Base-by-base conservation (phyloP, 2,113 vertebrate genomes). In the Siniperca knerii region DNA sequence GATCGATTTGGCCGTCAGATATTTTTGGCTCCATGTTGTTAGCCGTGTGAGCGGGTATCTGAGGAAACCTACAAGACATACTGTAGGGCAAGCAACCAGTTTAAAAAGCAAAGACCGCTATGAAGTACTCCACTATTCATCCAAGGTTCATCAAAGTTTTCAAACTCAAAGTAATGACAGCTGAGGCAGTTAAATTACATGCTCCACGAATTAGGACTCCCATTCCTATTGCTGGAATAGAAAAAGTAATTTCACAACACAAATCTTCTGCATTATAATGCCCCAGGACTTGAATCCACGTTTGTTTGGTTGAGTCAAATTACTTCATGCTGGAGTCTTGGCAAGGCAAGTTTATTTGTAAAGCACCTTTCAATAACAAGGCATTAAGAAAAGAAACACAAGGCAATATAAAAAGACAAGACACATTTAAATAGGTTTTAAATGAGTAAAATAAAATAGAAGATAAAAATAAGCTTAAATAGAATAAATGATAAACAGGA, bases 171-270 rank as follows among this genome's bases (percentile, higher is more conserved):
- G 77, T 23, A 18, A 37, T 75, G 77, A 77, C 79, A 82, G 52
- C 76, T 20, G 42, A 79, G 68, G 57, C 60, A 60, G 64, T 66
- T 62, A 66, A 82, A 89, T 84, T 70, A 66, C 86, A 87, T 69
- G 80, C 77, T 79, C 72, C 65, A 58, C 13, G n/a, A 80, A 77
- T 66, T 64, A 74, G 79, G n/a, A 23, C 60, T 69, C 70, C 44
- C 54, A 1, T 75, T 84, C 61, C 77, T 40, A 37, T 82, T 75
- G 79, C 72, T 82, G 61, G 77, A 83, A 61, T 25, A 29, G 52
- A 79, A 77, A 77, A 87, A 88, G 50, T 62, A 15, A 78, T 82
- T 89, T 83, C 60, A 62, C 64, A 76, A 75, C 70, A 84, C 70
- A 65, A 81, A 81, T 84, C 48, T 83, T 65, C 44, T 58, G 25